phyloP scores from a whole-genome alignment of 1,140 invertebrate genomes.

The Amphibalanus amphitrite region DNA sequence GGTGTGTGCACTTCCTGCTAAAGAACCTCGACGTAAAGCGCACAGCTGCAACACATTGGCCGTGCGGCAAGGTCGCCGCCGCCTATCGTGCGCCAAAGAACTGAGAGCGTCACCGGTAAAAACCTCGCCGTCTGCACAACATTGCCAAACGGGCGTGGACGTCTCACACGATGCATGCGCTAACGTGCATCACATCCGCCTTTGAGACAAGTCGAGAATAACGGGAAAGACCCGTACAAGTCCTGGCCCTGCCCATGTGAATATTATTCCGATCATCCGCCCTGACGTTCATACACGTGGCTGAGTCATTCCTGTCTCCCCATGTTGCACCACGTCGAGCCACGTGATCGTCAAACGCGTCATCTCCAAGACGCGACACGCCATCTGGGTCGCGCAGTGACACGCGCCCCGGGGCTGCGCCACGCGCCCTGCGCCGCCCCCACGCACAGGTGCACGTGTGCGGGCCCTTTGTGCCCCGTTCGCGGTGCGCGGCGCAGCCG shows the following conservation, averaged over 20 bases:
- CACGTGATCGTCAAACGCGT: too few relatives aligned
- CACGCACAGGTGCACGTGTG: constrained; percentile 27
- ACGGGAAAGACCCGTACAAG: too few relatives aligned
- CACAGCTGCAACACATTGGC: neutral
- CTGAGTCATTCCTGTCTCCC: too few relatives aligned
- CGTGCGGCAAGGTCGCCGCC: neutral
- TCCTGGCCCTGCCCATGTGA: too few relatives aligned
- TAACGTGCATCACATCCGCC: neutral
- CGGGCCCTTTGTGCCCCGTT: constrained; percentile 54
- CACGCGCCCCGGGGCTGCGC: neutral
- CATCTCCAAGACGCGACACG: constrained; percentile 13
- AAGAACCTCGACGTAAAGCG: neutral
- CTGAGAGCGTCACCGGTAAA: neutral
- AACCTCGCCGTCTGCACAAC: neutral
- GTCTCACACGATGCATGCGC: neutral
- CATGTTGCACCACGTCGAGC: too few relatives aligned
- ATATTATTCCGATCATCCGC: too few relatives aligned
- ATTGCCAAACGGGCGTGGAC: neutral
- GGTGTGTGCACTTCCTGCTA: neutral
- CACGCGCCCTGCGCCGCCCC: constrained; percentile 20
- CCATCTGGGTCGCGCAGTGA: neutral
- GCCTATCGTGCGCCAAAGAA: neutral
- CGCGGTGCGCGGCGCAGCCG: constrained; percentile 56
- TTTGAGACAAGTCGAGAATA: neutral
- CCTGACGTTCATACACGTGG: too few relatives aligned